Percentiles rank a stretch among this genome's conserved stretches.
These are phyloP conservation scores for Zonotrichia leucophrys DNA, from an alignment of 2,113 vertebrate genomes.

Conservation along the genomic window DNA sequence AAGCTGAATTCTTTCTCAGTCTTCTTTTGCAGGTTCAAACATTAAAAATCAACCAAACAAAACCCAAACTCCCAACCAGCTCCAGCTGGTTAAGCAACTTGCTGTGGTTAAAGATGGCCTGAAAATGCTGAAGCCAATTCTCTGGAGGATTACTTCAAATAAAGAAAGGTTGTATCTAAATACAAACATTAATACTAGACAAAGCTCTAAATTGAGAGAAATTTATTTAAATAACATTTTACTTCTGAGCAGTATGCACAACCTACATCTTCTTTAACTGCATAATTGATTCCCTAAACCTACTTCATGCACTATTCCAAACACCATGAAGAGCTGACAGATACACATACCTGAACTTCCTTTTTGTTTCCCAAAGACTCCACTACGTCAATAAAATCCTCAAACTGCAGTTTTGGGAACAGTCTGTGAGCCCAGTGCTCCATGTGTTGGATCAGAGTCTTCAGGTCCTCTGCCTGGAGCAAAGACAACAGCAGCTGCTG, in stretches of 20 bases:
- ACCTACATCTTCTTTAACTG: background rate
- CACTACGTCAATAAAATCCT: constrained; percentile 89
- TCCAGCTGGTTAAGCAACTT: background rate
- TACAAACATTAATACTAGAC: background rate
- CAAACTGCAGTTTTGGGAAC: constrained; percentile 92
- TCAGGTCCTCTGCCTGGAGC: constrained; percentile 86
- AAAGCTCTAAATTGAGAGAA: background rate
- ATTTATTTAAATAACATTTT: background rate
- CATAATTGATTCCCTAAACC: background rate
- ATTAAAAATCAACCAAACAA: background rate
- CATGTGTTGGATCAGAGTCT: constrained; percentile 86
- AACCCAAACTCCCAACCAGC: background rate
- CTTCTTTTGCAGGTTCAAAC: background rate
- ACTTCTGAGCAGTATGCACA: background rate
- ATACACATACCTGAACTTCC: constrained; percentile 88
- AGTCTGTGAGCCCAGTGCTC: constrained; percentile 97
- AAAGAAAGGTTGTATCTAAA: background rate
- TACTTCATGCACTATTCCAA: background rate
- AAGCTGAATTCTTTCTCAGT: background rate
- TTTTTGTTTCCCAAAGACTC: constrained; percentile 90
- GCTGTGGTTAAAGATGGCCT: background rate
- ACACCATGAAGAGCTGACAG: background rate
- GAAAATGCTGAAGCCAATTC: background rate
- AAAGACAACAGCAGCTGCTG: background rate
- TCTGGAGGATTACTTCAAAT: background rate